phyloP scores from a whole-genome alignment of 2,888 invertebrate genomes.

The Acanthococcus lagerstroemiae region DNA sequence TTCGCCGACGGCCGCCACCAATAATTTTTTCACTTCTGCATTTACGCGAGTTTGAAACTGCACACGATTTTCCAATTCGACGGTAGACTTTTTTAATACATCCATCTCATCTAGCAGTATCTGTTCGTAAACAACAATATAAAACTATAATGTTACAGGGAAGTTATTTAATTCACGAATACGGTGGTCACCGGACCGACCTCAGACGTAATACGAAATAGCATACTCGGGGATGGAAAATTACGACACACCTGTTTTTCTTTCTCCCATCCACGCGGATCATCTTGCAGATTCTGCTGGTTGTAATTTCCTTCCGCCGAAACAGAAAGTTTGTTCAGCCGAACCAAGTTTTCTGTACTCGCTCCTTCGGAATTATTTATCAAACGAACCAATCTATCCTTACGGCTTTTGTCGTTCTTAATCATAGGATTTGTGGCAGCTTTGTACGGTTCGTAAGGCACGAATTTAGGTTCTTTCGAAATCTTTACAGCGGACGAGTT shows the following conservation, averaged over 20 bases:
- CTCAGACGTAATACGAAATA: conserved; percentile 42
- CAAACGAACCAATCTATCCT: not conserved
- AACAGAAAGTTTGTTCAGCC: conserved; percentile 4
- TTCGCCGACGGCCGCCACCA: conserved; percentile 91
- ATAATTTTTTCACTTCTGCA: conserved; percentile 78
- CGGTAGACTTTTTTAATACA: conserved; percentile 56
- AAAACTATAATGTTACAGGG: conserved; percentile 37
- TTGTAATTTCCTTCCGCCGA: no score
- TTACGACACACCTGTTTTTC: conserved; percentile 28
- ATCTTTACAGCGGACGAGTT: conserved; percentile 12
- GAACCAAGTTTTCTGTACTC: conserved; percentile 11
- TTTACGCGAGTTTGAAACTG: conserved; percentile 84
- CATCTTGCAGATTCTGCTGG: not conserved
- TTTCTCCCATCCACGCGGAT: not conserved
- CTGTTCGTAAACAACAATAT: conserved; percentile 16
- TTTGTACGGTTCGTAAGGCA: conserved; percentile 81
- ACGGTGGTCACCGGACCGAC: no score
- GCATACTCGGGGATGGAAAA: not conserved
- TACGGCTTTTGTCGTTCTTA: conserved; percentile 43
- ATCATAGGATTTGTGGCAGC: conserved; percentile 72
- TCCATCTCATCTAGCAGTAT: conserved; percentile 52
- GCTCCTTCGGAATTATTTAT: not conserved
- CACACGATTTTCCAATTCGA: conserved; percentile 64
- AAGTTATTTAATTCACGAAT: no score
- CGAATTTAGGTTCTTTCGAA: conserved; percentile 38